These are phyloP conservation scores for Hydra vulgaris DNA, from an alignment of 30 jellyfish, hydroid and myxozoan genomes.

Conservation along the genomic window DNA sequence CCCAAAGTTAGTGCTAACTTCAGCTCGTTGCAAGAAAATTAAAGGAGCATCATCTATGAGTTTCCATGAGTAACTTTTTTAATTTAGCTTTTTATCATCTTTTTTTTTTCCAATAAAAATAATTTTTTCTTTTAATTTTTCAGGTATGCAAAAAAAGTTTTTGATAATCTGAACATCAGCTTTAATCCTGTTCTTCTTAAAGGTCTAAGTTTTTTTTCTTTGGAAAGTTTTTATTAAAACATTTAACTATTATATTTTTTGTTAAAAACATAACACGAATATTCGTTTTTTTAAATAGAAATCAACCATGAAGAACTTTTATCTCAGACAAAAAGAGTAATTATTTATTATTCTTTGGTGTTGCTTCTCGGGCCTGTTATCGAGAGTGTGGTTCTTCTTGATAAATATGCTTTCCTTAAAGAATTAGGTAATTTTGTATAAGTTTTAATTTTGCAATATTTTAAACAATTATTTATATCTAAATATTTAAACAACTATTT, in stretches of 20 bases:
- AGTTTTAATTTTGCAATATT: too few species aligned
- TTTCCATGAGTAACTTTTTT: conserved; percentile 35
- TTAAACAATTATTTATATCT: too few species aligned
- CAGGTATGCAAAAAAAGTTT: conserved; percentile 42
- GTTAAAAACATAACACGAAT: too few species aligned
- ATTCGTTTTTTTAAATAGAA: not conserved
- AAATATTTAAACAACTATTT: too few species aligned
- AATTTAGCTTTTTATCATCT: not conserved
- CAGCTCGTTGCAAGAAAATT: conserved; percentile 58
- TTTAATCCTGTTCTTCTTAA: conserved; percentile 4
- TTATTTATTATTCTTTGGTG: conserved; percentile 51
- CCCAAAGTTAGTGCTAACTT: conserved; percentile 42
- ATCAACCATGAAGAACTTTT: conserved; percentile 31
- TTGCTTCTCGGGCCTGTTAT: conserved; percentile 83
- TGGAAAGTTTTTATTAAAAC: not conserved
- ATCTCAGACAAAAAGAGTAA: conserved; percentile 52
- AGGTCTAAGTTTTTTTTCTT: not conserved
- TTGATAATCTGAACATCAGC: conserved; percentile 14
- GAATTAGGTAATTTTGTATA: conserved; percentile 79
- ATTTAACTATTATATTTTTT: too few species aligned
- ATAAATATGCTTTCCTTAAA: conserved; percentile 32
- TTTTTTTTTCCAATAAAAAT: too few species aligned
- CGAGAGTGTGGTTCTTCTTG: conserved; percentile 54
- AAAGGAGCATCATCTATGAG: conserved; percentile 41
- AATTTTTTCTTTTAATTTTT: not conserved